These are phyloP conservation scores for Pygmarrhopalites habei DNA, from an alignment of 1,140 invertebrate genomes.

Conservation along the genomic window DNA sequence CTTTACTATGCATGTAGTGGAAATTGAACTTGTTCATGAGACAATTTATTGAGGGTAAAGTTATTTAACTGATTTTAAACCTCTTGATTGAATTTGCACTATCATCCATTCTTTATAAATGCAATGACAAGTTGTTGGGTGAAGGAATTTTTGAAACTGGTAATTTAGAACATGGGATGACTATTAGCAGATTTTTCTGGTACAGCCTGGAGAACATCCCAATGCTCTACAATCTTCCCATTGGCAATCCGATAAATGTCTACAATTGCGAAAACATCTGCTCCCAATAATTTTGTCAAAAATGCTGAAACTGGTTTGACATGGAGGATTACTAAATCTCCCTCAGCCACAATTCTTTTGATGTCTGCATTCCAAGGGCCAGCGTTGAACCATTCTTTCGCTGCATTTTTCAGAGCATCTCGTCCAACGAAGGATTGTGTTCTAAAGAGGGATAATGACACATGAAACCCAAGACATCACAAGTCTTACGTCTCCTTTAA, in stretches of 20 bases:
- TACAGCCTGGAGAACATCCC: conserved; percentile 12
- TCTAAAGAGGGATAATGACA: too few relatives aligned
- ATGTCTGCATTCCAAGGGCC: neutral
- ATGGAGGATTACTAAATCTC: conserved; percentile 11
- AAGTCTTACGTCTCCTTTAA: too few relatives aligned
- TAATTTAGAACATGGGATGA: conserved; percentile 5
- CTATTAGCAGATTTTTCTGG: conserved; percentile 1
- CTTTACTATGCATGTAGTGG: too few relatives aligned
- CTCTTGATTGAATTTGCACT: too few relatives aligned
- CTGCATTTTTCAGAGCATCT: neutral
- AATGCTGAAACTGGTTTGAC: neutral
- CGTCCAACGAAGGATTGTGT: conserved; percentile 8
- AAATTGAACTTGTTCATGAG: too few relatives aligned
- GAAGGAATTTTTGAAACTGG: too few relatives aligned
- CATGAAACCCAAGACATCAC: too few relatives aligned
- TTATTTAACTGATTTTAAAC: too few relatives aligned
- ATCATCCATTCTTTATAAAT: too few relatives aligned
- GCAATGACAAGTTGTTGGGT: too few relatives aligned
- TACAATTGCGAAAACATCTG: neutral
- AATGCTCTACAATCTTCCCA: conserved; percentile 11
- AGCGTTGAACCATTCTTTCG: neutral
- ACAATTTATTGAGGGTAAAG: too few relatives aligned
- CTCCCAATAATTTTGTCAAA: neutral
- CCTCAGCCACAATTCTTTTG: conserved; percentile 5
- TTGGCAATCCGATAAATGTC: conserved; percentile 11